These are phyloP conservation scores for Caenorhabditis sp. DNA, from an alignment of 2,888 invertebrate species.

Conservation along the genomic window DNA sequence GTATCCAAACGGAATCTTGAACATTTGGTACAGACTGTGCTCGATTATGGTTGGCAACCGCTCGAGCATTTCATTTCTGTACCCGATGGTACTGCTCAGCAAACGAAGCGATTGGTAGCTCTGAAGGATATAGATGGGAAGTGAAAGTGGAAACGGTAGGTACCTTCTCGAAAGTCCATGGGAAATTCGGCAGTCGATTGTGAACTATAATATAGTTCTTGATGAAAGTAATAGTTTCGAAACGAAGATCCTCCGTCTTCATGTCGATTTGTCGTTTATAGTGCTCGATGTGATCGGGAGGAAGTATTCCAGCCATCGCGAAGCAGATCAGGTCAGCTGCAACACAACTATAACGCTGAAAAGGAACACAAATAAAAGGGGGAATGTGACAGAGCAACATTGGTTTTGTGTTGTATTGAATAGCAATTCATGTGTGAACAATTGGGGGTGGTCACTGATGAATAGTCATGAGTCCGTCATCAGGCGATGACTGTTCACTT, in stretches of 20 bases:
- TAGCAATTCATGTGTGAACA: slow-evolving; percentile 5
- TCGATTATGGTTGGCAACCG: not conserved
- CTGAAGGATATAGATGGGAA: not conserved
- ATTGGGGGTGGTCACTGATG: not conserved
- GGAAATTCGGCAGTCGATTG: not conserved
- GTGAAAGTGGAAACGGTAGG: not conserved
- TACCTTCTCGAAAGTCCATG: slow-evolving; percentile 7
- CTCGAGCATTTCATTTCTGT: not conserved
- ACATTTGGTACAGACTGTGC: not conserved
- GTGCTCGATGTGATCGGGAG: slow-evolving; percentile 8
- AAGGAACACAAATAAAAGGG: not conserved
- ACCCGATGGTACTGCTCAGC: not conserved
- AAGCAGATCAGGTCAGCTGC: too few relatives aligned
- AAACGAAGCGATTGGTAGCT: not conserved
- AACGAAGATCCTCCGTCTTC: slow-evolving; percentile 6
- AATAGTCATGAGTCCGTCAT: slow-evolving; percentile 11
- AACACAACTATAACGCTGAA: not conserved
- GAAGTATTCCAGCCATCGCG: slow-evolving; percentile 4
- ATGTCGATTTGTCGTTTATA: slow-evolving; percentile 10
- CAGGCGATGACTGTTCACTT: slow-evolving; percentile 10
- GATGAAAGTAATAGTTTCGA: slow-evolving; percentile 1
- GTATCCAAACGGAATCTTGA: not conserved
- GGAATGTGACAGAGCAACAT: not conserved
- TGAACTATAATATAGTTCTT: not conserved
- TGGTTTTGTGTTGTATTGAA: not conserved